Evolutionary conservation across 1,140 invertebrate species (phyloP).

Genomic region (Acromyrmex echinatior): DNA sequence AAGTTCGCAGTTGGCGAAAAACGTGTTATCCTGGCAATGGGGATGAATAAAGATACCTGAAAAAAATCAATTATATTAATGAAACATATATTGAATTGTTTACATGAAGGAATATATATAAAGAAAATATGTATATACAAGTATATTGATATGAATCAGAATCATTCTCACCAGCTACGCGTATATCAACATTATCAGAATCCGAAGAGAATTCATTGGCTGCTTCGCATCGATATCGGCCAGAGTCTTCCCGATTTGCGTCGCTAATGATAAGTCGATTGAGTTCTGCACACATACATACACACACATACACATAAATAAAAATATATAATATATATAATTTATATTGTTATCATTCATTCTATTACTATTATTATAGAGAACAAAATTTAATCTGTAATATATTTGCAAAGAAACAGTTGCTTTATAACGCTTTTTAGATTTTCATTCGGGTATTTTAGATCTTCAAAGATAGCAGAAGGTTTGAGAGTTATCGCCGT

Average conservation of each 20-base stretch:
- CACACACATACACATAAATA: conserved; percentile 53
- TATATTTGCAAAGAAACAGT: background rate
- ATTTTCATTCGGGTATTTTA: no score
- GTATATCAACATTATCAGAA: conserved; percentile 89
- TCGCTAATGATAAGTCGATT: conserved; percentile 90
- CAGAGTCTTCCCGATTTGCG: conserved; percentile 90
- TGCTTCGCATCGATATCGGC: conserved; percentile 93
- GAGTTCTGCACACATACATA: conserved; percentile 85
- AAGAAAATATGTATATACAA: conserved; percentile 28
- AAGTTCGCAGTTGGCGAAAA: conserved; percentile 95
- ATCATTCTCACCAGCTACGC: conserved; percentile 89
- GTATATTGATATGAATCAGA: conserved; percentile 17
- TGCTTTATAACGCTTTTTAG: no score
- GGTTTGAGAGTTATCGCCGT: no score
- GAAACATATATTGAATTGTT: background rate
- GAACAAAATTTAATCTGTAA: background rate
- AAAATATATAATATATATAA: conserved; percentile 63
- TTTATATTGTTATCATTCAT: background rate
- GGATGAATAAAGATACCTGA: conserved; percentile 91
- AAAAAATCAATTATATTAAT: conserved; percentile 61
- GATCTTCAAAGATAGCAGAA: no score
- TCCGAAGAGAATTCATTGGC: conserved; percentile 90
- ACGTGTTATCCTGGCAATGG: conserved; percentile 94
- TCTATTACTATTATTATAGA: background rate
- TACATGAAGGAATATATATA: conserved; percentile 62